A percentile compares a stretch with the other conserved stretches of the same genome.
phyloP scores from a whole-genome alignment of 2,888 invertebrate species.

The Asteroscopus sphinx region DNA sequence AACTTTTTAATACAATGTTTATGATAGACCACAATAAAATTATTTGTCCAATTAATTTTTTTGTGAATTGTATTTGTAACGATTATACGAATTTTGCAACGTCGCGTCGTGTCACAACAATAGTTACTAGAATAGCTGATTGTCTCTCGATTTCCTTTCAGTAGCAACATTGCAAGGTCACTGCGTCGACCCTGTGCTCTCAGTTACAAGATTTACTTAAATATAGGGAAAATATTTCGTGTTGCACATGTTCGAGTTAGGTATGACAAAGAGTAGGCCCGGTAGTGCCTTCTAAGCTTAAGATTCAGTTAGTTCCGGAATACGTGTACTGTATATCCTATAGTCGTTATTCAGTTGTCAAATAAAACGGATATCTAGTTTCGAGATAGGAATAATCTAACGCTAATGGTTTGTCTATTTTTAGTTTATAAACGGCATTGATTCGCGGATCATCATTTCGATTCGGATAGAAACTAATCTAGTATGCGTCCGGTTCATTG shows the following conservation, averaged over 20 bases:
- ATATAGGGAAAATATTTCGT: conserved; percentile 54
- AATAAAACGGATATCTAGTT: conserved; percentile 34
- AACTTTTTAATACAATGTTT: conserved; percentile 52
- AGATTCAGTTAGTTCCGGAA: conserved; percentile 38
- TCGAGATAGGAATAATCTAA: conserved; percentile 36
- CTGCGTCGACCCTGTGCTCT: conserved; percentile 62
- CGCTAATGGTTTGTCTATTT: conserved; percentile 29
- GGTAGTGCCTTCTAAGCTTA: conserved; percentile 20
- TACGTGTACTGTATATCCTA: conserved; percentile 40
- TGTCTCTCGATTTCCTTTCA: conserved; percentile 79
- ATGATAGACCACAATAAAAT: conserved; percentile 43
- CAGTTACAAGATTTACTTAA: conserved; percentile 46
- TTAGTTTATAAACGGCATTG: conserved; percentile 14
- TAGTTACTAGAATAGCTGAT: conserved; percentile 61
- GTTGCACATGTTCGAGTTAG: conserved; percentile 26
- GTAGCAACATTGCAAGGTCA: conserved; percentile 66
- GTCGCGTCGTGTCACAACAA: conserved; percentile 70
- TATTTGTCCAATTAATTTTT: conserved; percentile 44
- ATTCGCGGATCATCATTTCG: conserved; percentile 27
- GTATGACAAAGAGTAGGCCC: conserved; percentile 41
- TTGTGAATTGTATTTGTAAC: conserved; percentile 46
- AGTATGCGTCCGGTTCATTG: conserved; percentile 41
- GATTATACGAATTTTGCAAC: conserved; percentile 73
- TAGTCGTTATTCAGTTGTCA: conserved; percentile 30
- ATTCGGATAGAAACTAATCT: conserved; percentile 43